Evolutionary conservation across 2,113 vertebrate genomes (phyloP), one percentile per base, ranked within the genome.

Genomic region (Phoxinus phoxinus): DNA sequence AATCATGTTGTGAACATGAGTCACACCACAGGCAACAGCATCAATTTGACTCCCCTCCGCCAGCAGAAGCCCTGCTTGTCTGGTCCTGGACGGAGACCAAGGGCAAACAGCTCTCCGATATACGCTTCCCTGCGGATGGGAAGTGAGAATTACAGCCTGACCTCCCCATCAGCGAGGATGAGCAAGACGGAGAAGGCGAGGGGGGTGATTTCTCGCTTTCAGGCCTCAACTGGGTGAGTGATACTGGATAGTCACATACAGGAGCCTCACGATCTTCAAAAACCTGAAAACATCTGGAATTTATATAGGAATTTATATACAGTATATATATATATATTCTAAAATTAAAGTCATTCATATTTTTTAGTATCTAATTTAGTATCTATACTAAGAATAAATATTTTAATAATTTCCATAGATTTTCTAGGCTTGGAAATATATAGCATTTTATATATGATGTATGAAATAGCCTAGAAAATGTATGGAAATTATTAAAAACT

Each of bases 101-200:
- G 93, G 44, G 90, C 92, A 0, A 82, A 92, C 90, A 93, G 93
- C 88, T 89, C 94, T 0, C 94, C 92, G 0, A 89, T 94, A 0
- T 95, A 90, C 89, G 91, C 93, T 46, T 91, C 93, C 2, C 25
- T 93, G 77, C 86, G 95, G 89, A 91, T 94, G 27, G 92, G 93
- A 84, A 93, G 94, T 9, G 93, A 94, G 87, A 94, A 84, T 88
- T 95, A 94, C 91, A 92, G 85, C 85, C 89, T 93, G 85, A 90
- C 91, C 23, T 94, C 93, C 0, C 93, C 94, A 0, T 91, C 94
- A 0, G 77, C 92, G 3, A 88, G 93, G 87, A 86, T 93, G 78
- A 12, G 78, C 25, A 84, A 90, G 0, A 91, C 90, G 9, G 88
- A 91, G 19, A 48, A 90, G 27, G 88, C 90, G n/a, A 84, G 92